These are phyloP conservation scores for Amblyjoppa proteus DNA, from an alignment of 2,888 invertebrate genomes.

Conservation along the genomic window DNA sequence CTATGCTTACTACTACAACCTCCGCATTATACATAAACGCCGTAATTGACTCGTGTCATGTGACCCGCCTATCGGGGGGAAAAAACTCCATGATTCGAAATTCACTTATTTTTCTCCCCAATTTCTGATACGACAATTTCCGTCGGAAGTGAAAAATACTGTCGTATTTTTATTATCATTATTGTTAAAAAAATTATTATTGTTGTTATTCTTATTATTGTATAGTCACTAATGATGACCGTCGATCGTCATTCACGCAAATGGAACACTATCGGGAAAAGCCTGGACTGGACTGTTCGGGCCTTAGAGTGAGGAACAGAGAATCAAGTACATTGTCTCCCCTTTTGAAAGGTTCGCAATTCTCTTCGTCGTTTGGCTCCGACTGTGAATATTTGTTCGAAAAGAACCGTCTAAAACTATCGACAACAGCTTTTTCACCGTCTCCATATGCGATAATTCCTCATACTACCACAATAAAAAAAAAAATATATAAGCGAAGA, in stretches of 20 bases:
- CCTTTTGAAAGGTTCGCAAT: not conserved
- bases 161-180: too few species aligned
- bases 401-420: not conserved
- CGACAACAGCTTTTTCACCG: not conserved
- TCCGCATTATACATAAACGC: constrained; percentile 37
- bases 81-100: not conserved
- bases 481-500: not conserved
- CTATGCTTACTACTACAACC: constrained; percentile 43
- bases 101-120: not conserved
- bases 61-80: not conserved
- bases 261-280: too few species aligned
- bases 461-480: not conserved
- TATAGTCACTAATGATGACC: too few species aligned
- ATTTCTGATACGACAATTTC: too few species aligned
- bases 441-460: not conserved
- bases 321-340: not conserved
- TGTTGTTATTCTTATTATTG: too few species aligned
- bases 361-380: not conserved
- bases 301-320: not conserved
- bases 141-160: too few species aligned
- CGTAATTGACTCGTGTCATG: not conserved
- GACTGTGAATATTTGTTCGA: constrained; percentile 2
- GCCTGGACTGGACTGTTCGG: not conserved
- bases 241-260: too few species aligned
- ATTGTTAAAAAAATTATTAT: too few species aligned